Base-by-base conservation (phyloP, 1,140 invertebrate genomes). In the Procambarus clarkii region DNA sequence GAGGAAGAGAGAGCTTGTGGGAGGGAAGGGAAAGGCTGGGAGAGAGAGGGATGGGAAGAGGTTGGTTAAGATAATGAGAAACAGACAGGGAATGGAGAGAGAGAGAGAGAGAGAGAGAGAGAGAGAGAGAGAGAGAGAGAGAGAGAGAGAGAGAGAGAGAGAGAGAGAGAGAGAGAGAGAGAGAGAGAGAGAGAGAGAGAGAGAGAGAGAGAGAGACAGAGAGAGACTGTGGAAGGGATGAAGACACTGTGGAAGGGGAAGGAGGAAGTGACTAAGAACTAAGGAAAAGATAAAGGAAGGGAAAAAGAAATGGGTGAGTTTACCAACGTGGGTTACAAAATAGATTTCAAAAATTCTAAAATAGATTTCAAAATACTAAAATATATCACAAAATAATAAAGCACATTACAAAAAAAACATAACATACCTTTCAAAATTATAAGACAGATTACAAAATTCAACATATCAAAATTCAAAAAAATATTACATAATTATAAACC, bases 91-190 rank as follows among this genome's bases (percentile, higher is more conserved):
- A 34, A 34, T 0, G 34, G 34, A 34, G 34, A n/a, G n/a, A n/a
- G n/a, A n/a, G n/a, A n/a, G n/a, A n/a, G n/a, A n/a, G n/a, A n/a
- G n/a, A n/a, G n/a, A n/a, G n/a, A n/a, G n/a, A n/a, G n/a, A 82
- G 18, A 48, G 80, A 8, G 1, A 24, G 50, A 48, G 45, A 82
- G 2, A 82, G 11, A 58, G 50, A 82, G 11, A 82, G 24, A 48
- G 80, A 4, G 45, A 81, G 13, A 81, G 48, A 54, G 48, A 81
- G 48, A 81, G 48, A 81, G 44, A 81, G 44, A 54, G 11, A 4
- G 80, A 82, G 46, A 82, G 24, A 58, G 48, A 58, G 24, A 82
- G 48, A 44, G 80, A 82, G 3, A 82, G 46, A 82, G 48, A 54
- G 46, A 48, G 8, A 80, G 13, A 4, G 45, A 45, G 24, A 8